phyloP scores from a whole-genome alignment of 2,113 vertebrate species.

The Polyodon spathula region DNA sequence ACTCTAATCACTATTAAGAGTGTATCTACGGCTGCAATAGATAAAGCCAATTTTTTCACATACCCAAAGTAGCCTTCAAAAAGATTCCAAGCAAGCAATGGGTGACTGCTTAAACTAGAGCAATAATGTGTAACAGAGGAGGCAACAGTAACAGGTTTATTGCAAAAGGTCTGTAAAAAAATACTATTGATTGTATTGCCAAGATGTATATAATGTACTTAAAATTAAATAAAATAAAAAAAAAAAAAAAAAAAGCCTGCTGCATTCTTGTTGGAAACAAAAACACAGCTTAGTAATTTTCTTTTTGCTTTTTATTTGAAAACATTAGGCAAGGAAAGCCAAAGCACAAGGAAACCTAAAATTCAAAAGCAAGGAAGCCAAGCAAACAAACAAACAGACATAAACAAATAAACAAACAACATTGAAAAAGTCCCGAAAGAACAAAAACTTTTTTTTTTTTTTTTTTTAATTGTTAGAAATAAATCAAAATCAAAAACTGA shows the following conservation, averaged over 20 bases:
- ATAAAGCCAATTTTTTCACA: no score
- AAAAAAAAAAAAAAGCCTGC: neutral
- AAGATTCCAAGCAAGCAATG: no score
- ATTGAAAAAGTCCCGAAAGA: neutral
- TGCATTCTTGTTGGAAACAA: conserved; percentile 16
- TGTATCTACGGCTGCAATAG: no score
- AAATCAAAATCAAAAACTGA: conserved; percentile 15
- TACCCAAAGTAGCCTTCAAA: no score
- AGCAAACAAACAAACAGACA: conserved; percentile 11
- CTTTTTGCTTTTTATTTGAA: neutral
- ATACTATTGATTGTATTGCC: no score
- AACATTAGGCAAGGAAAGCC: conserved; percentile 6
- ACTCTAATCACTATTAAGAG: no score
- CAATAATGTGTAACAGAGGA: no score
- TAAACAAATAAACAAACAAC: neutral
- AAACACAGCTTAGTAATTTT: neutral
- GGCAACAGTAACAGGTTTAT: no score
- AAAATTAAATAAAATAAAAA: neutral
- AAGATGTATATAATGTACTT: neutral
- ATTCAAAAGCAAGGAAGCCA: conserved; percentile 6
- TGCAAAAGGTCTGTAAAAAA: no score
- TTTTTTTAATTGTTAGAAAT: conserved; percentile 3
- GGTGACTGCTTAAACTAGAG: no score
- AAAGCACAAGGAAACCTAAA: neutral
- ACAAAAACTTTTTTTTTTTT: neutral